Evolutionary conservation across 2,888 invertebrate genomes (phyloP), one percentile per base, ranked within the genome.

Genomic region (Xylocampa areola): DNA sequence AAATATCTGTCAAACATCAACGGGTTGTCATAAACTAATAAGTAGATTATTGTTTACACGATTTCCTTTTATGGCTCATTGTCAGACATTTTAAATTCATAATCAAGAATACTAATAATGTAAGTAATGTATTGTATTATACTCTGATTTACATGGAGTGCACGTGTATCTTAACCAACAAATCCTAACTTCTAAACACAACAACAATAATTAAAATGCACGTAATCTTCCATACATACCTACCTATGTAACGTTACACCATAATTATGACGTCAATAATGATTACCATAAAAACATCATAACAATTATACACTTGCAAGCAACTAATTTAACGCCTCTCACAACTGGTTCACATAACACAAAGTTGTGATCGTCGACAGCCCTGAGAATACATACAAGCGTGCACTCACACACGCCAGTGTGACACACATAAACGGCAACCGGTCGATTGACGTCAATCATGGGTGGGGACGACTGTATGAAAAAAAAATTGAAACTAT

Each of bases 391-490:
- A 73, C 53, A 53, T 10, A 21, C 37, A 52, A 61, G 53, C 64
- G 73, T 73, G 76, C 69, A 73, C 71, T 64, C 81, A 81, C 74
- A 73, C 75, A 69, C 76, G 77, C 70, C n/a, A n/a, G n/a, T n/a
- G n/a, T n/a, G n/a, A n/a, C n/a, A n/a, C n/a, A n/a, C n/a, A n/a
- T n/a, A 52, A 41, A 70, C 57, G 63, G 58, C 77, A 82, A 88
- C 90, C 90, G 89, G 89, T 87, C 86, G 76, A 89, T 89, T 93
- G 93, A 93, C 93, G 93, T 93, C 92, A 93, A 90, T 88, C 84
- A 84, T 85, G 84, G 88, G 90, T 85, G 88, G 88, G 80, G 82
- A 80, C 85, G 73, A 70, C 73, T 73, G 79, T 84, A 86, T 84
- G 87, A 91, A 90, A 52, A 90, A 52, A 89, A 90, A 83, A 81